Percentiles rank a stretch among this genome's conserved stretches.
These are phyloP conservation scores for Dolomedes plantarius DNA, from an alignment of 2,888 invertebrate genomes.

Conservation along the genomic window DNA sequence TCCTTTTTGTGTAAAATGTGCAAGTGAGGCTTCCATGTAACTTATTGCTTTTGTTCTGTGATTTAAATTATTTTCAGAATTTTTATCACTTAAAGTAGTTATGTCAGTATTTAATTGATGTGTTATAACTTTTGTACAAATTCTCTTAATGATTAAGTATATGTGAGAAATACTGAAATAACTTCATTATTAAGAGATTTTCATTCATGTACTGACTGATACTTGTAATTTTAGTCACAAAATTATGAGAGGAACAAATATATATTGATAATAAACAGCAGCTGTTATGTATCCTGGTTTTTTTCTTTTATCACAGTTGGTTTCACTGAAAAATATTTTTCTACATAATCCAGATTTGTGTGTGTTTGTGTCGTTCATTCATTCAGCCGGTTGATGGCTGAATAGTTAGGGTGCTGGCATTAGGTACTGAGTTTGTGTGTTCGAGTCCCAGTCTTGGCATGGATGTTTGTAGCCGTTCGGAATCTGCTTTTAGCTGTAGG, in stretches of 20 bases:
- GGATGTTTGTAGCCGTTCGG: too few relatives aligned
- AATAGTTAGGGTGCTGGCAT: too few relatives aligned
- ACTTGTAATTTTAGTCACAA: slow-evolving; percentile 3
- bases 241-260: slow-evolving; percentile 15
- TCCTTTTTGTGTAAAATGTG: neutral
- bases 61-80: neutral
- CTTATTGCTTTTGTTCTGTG: neutral
- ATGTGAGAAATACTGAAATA: neutral
- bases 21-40: neutral
- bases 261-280: slow-evolving; percentile 18
- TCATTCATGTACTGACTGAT: neutral
- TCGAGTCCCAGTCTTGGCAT: too few relatives aligned
- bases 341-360: too few relatives aligned
- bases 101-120: neutral
- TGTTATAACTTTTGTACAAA: neutral
- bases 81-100: neutral
- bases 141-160: neutral
- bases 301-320: neutral
- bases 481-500: too few relatives aligned
- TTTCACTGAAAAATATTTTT: too few relatives aligned
- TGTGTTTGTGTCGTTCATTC: too few relatives aligned
- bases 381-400: too few relatives aligned
- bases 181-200: neutral
- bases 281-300: neutral
- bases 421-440: too few relatives aligned